Evolutionary conservation across 2,888 invertebrate species (phyloP).

Genomic region (Nomada lathburiana): DNA sequence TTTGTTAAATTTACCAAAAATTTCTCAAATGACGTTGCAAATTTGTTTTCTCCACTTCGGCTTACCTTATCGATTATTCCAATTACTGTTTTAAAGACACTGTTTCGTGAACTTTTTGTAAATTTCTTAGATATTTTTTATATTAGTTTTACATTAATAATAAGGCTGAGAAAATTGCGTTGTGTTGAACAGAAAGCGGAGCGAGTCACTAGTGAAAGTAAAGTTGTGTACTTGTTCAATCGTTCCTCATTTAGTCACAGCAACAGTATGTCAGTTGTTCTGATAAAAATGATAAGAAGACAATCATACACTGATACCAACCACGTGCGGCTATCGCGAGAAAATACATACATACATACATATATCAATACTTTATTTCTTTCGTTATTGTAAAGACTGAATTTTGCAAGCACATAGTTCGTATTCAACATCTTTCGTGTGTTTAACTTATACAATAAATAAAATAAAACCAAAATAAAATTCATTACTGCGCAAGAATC

Average conservation of each 20-base stretch:
- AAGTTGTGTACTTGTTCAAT: neutral
- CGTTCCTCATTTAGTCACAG: conserved; percentile 54
- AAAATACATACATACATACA: too few relatives aligned
- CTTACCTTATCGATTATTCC: too few relatives aligned
- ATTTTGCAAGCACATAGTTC: neutral
- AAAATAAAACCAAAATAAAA: neutral
- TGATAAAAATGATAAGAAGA: conserved; percentile 57
- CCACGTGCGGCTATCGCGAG: neutral
- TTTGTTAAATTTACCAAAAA: too few relatives aligned
- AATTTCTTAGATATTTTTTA: too few relatives aligned
- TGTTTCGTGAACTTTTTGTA: too few relatives aligned
- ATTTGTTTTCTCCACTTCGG: too few relatives aligned
- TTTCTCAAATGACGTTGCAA: too few relatives aligned
- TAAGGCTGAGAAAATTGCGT: too few relatives aligned
- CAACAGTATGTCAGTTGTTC: conserved; percentile 42
- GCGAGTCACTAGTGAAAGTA: neutral
- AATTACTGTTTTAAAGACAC: too few relatives aligned
- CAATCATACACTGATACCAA: conserved; percentile 41
- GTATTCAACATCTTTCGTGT: neutral
- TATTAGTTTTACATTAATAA: too few relatives aligned
- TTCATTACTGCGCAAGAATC: neutral
- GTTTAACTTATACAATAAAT: too few relatives aligned
- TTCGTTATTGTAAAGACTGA: neutral
- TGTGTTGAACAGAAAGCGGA: neutral
- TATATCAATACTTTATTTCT: conserved; percentile 1